Evolutionary conservation across 2,888 invertebrate genomes (phyloP), one percentile per base, ranked within the genome.

Genomic region (Carpatolechia fugitivella): DNA sequence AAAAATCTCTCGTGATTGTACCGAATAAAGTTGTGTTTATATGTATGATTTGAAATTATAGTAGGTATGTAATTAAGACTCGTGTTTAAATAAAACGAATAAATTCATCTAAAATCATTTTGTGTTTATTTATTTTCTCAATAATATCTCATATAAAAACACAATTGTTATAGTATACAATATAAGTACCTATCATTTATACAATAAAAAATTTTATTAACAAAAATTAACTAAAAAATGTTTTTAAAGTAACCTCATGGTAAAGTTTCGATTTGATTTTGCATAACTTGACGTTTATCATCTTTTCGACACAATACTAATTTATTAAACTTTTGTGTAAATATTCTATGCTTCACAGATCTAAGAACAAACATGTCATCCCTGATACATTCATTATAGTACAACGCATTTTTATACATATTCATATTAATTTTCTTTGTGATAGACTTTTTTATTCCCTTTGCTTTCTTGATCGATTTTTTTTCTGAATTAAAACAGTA

Each of bases 271-370:
- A 55, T 16, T 3, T 51, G 36, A 20, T 55, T n/a, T 13, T 29
- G 18, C 24, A 30, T 4, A 4, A 54, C 36, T n/a, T 29, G 11
- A 3, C 50, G 33, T 44, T 54, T 53, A 36, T 53, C 53, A 20
- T 56, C 56, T 18, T 53, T 46, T 11, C n/a, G 4, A 10, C 46
- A 54, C 13, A 56, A 36, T 1, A 50, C 50, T 14, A 56, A 13
- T 46, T 56, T 56, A 24, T 53, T 50, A 10, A 11, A n/a, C 13
- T 36, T 36, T 30, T 30, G 47, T 10, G 48, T 48, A 31, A 54
- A 54, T 6, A 58, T 14, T n/a, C 13, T n/a, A 54, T 57, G 54
- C 24, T 54, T 56, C 10, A 40, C 40, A 24, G 52, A 48, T 18
- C 38, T 54, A n/a, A 48, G 30, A 4, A 35, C 13, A 1, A 14